A percentile compares a stretch with the other conserved stretches of the same genome.
Evolutionary conservation across 1,140 invertebrate genomes (phyloP).

Genomic region (Drosophila seguyi): DNA sequence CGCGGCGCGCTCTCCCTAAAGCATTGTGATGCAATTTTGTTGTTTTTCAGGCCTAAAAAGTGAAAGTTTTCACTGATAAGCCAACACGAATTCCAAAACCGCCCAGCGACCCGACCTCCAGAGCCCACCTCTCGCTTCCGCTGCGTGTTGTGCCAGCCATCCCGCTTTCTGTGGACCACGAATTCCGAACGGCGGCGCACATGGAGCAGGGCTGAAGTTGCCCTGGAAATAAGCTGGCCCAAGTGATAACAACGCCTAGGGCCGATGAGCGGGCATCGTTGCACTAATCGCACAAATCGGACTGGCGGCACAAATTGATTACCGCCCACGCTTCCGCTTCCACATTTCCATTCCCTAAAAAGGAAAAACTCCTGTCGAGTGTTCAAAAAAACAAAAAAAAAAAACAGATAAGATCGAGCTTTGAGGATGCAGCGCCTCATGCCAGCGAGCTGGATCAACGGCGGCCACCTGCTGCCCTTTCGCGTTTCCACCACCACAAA

Average conservation of each 20-base stretch:
- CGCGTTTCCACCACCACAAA: constrained; percentile 76
- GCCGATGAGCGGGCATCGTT: constrained; percentile 58
- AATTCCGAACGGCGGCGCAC: constrained; percentile 30
- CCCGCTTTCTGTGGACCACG: neutral
- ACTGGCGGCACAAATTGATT: constrained; percentile 4
- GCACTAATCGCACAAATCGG: constrained; percentile 7
- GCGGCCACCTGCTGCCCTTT: constrained; percentile 53
- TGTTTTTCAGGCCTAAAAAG: constrained; percentile 63
- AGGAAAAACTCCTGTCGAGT: neutral
- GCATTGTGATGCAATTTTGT: constrained; percentile 73
- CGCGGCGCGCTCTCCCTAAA: constrained; percentile 33
- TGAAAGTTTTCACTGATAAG: constrained; percentile 64
- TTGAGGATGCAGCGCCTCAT: constrained; percentile 61
- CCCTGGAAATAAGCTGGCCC: neutral
- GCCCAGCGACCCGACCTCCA: neutral
- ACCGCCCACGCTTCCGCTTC: constrained; percentile 9
- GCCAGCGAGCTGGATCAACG: constrained; percentile 50
- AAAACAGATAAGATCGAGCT: neutral
- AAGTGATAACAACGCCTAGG: constrained; percentile 24
- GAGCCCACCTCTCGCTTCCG: neutral
- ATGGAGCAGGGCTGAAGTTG: constrained; percentile 17
- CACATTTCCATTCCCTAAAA: constrained; percentile 4
- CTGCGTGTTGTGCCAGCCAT: neutral
- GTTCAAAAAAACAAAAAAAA: neutral
- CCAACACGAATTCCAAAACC: neutral